A percentile compares a stretch with the other conserved stretches of the same genome.
phyloP scores from a whole-genome alignment of 2,797 vertebrate species.

The Megaceryle alcyon region DNA sequence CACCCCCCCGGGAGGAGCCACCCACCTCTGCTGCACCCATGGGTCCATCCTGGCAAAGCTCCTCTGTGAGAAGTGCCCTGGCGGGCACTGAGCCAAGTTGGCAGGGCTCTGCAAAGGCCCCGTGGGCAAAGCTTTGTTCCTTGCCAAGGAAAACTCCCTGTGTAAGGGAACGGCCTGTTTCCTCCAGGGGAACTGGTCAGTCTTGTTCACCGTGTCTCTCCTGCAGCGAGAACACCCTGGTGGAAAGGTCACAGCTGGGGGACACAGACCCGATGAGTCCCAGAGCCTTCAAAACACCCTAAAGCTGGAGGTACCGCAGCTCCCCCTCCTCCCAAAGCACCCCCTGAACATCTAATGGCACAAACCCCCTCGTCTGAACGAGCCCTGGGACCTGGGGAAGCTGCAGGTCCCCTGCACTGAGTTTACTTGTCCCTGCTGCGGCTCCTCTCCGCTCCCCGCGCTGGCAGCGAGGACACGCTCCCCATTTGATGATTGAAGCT shows the following conservation, averaged over 20 bases:
- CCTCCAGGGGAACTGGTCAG: constrained; percentile 21
- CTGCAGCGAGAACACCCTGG: not conserved
- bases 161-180: constrained; percentile 23
- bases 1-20: not conserved
- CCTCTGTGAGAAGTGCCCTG: not conserved
- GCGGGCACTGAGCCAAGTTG: not conserved
- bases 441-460: no score
- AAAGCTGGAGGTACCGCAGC: fast-evolving
- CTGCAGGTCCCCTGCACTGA: fast-evolving
- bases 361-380: not conserved
- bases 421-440: no score
- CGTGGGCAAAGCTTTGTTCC: not conserved
- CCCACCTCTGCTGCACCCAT: fast-evolving
- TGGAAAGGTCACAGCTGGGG: not conserved
- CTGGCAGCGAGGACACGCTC: not conserved
- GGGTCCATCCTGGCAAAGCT: not conserved
- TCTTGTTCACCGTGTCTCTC: constrained; percentile 11
- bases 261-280: fast-evolving
- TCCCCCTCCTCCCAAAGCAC: fast-evolving
- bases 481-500: not conserved
- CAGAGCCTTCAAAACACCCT: not conserved
- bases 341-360: fast-evolving
- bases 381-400: fast-evolving
- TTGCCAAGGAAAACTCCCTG: constrained; percentile 47
- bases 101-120: not conserved